Evolutionary conservation across 2,113 vertebrate genomes (phyloP).

Genomic region (Merops nubicus): DNA sequence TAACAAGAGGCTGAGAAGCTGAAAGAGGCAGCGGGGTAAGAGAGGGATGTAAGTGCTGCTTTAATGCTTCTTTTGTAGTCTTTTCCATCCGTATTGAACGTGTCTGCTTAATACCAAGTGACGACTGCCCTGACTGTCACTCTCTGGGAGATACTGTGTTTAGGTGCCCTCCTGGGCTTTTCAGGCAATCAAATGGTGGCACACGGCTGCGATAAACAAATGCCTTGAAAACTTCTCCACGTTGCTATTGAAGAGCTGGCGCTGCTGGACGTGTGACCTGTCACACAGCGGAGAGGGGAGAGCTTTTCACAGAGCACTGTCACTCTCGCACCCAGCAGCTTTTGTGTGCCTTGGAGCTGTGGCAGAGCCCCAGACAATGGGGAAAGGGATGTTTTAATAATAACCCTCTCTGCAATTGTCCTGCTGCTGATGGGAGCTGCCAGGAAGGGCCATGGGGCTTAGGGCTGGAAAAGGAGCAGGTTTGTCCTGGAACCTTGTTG

Average conservation of each 20-base stretch:
- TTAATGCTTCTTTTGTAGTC: slow-evolving; percentile 24
- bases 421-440: not conserved
- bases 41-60: not conserved
- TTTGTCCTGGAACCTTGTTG: not conserved
- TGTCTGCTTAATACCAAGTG: not conserved
- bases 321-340: not conserved
- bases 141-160: not conserved
- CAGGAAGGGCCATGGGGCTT: not conserved
- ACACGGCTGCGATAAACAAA: not conserved
- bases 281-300: not conserved
- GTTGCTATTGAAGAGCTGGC: not conserved
- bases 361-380: not conserved
- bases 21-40: not conserved
- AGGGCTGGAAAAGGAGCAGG: not conserved
- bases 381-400: not conserved
- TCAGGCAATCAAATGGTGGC: not conserved
- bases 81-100: not conserved
- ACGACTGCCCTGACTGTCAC: slow-evolving; percentile 3
- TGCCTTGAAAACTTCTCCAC: not conserved
- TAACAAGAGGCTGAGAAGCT: not conserved
- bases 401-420: not conserved
- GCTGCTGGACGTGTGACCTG: not conserved
- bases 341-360: slow-evolving; percentile 17
- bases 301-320: not conserved
- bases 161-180: slow-evolving; percentile 40